phyloP scores from a whole-genome alignment of 2,113 vertebrate genomes.

The Gavia stellata region DNA sequence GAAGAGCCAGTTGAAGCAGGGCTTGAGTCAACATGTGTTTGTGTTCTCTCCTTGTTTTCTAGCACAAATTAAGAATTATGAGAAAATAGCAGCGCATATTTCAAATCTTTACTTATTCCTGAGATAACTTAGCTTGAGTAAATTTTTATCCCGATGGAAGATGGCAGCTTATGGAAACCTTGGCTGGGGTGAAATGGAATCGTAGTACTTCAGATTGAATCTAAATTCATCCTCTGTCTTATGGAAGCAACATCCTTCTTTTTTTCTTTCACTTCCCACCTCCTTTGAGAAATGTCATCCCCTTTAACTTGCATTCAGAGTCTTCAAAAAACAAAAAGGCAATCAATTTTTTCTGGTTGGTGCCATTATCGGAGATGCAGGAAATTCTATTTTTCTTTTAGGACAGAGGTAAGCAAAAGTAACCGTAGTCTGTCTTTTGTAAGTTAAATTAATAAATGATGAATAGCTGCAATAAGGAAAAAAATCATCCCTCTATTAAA shows the following conservation, averaged over 20 bases:
- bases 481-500: not conserved
- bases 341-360: not conserved
- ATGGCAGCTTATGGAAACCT: not conserved
- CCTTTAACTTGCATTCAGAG: not conserved
- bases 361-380: not conserved
- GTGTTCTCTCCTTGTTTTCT: not conserved
- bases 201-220: not conserved
- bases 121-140: not conserved
- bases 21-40: not conserved
- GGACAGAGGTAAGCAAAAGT: not conserved
- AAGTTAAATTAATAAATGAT: slow-evolving; percentile 18
- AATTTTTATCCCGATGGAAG: not conserved
- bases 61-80: not conserved
- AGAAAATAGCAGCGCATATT: not conserved
- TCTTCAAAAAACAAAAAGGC: not conserved
- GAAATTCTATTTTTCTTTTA: not conserved
- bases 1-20: not conserved
- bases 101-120: not conserved
- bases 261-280: not conserved
- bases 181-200: not conserved
- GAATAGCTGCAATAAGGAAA: not conserved
- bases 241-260: not conserved
- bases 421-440: not conserved
- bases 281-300: not conserved
- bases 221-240: not conserved